Conservation (phyloP, 2,888 invertebrate genomes). For the Drosophila basisetae region DNA sequence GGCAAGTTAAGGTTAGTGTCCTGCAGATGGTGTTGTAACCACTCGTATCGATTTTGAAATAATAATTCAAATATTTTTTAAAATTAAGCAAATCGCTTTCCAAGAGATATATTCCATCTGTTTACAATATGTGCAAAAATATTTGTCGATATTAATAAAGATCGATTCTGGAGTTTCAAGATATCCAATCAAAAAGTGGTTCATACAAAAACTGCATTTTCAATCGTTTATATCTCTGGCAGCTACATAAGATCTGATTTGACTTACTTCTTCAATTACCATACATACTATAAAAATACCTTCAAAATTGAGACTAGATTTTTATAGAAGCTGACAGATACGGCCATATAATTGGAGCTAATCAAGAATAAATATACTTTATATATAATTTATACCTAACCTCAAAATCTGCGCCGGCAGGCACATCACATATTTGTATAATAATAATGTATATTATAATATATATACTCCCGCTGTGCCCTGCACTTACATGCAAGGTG, state of each 20-base stretch:
- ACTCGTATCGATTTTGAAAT: neutral
- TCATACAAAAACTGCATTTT: neutral
- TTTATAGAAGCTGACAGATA: neutral
- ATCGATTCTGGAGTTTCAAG: neutral
- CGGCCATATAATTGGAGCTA: neutral
- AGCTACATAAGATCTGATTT: neutral
- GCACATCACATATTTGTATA: neutral
- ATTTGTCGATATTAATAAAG: neutral
- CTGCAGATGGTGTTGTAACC: neutral
- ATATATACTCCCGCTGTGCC: constrained; percentile 6
- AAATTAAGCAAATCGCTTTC: neutral
- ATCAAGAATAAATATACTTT: neutral
- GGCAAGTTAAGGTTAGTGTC: neutral
- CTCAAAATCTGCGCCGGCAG: constrained; percentile 45
- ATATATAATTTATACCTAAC: constrained; percentile 24
- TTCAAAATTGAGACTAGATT: neutral
- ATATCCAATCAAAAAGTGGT: neutral
- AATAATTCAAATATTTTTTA: too few relatives aligned
- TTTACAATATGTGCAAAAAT: neutral
- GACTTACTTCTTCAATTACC: neutral
- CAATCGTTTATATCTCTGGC: neutral
- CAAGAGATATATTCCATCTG: neutral
- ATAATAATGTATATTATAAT: constrained; percentile 9
- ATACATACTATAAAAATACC: neutral
- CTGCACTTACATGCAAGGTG: constrained; percentile 9